Evolutionary conservation across 64 coral and sea anemone genomes (phyloP).

Genomic region (Stylophora pistillata): DNA sequence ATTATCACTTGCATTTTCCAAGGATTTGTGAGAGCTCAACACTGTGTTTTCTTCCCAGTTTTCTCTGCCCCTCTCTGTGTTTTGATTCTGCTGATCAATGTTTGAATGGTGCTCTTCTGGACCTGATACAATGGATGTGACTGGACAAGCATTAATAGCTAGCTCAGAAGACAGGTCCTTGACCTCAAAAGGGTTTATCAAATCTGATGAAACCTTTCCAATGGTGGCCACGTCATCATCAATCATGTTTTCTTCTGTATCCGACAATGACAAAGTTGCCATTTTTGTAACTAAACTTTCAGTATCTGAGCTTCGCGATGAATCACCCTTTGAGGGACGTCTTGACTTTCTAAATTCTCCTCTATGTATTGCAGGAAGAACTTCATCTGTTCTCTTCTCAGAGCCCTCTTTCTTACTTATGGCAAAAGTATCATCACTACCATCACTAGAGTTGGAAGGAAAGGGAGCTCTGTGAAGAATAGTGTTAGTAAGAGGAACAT

Average conservation of each 20-base stretch:
- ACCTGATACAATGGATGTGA: not conserved
- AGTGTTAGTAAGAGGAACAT: not conserved
- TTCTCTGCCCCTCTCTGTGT: not conserved
- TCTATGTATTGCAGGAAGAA: not conserved
- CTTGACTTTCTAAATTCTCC: conserved; percentile 23
- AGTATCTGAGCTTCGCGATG: not conserved
- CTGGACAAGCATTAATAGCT: not conserved
- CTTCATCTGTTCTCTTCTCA: not conserved
- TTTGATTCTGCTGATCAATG: not conserved
- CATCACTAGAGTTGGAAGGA: not conserved
- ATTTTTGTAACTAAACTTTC: not conserved
- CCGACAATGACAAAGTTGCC: not conserved
- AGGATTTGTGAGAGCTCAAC: not conserved
- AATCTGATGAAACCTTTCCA: not conserved
- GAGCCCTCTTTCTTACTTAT: not conserved
- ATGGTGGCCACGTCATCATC: not conserved
- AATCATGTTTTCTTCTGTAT: not conserved
- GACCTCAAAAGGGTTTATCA: not conserved
- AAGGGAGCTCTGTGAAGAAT: not conserved
- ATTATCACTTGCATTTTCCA: not conserved
- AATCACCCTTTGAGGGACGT: conserved; percentile 19
- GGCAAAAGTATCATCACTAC: conserved; percentile 18
- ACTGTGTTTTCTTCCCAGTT: not conserved
- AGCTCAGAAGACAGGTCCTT: not conserved
- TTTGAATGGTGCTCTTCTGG: not conserved